A percentile compares a stretch with the other conserved stretches of the same genome.
Evolutionary conservation across 2,888 invertebrate genomes (phyloP).

Genomic region (Temnothorax rugatulus): DNA sequence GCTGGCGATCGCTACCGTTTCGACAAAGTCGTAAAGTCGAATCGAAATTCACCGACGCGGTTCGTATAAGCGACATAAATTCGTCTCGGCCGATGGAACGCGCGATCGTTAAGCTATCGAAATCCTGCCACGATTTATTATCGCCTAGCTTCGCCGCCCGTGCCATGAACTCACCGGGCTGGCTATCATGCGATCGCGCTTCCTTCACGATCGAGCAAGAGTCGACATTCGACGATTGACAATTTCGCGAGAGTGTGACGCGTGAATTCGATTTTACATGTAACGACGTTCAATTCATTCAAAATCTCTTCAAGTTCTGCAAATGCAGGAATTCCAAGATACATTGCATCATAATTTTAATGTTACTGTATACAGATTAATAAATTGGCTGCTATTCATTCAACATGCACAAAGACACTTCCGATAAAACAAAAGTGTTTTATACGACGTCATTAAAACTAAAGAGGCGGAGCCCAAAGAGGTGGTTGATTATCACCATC

Average conservation of each 20-base stretch:
- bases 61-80: slow-evolving; percentile 67
- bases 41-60: slow-evolving; percentile 75
- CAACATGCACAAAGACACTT: background rate
- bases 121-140: slow-evolving; percentile 71
- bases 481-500: slow-evolving; percentile 41
- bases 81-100: slow-evolving; percentile 64
- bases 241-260: background rate
- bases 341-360: background rate
- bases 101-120: slow-evolving; percentile 72
- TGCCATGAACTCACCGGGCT: slow-evolving; percentile 55
- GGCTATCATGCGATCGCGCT: background rate
- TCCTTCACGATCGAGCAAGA: background rate
- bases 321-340: background rate
- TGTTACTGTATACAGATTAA: background rate
- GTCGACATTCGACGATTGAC: slow-evolving; percentile 20
- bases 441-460: slow-evolving; percentile 35
- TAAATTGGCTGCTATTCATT: slow-evolving; percentile 23
- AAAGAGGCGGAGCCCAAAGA: slow-evolving; percentile 4
- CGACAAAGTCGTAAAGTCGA: slow-evolving; percentile 74
- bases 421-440: slow-evolving; percentile 31
- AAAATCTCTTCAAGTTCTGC: background rate
- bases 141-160: slow-evolving; percentile 60
- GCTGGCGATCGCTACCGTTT: slow-evolving; percentile 63
- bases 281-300: background rate
- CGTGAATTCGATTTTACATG: background rate